Evolutionary conservation across 1,140 invertebrate species (phyloP), one percentile per base, ranked within the genome.

Genomic region (Venturia canescens): DNA sequence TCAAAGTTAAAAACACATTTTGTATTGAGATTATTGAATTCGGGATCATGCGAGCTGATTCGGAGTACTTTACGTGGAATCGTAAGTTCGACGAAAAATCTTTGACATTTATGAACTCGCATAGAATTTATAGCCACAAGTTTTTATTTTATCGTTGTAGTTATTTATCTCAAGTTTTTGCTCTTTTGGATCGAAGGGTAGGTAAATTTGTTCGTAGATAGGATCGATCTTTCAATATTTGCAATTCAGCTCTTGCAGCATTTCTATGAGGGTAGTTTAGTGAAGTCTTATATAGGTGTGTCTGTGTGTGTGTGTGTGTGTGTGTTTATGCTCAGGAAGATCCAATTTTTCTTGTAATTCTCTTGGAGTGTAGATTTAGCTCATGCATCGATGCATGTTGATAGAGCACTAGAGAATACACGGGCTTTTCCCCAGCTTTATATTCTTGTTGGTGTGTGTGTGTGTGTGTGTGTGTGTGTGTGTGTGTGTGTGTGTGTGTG

Each of bases 371-470:
- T 63, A 26, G 60, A 63, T 63, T 63, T 26, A 7, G 23, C 13
- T 26, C 60, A 63, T 63, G 60, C 60, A 63, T 63, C 60, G 60
- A 63, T 63, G 60, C 60, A 63, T 63, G 60, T 63, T 63, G 60
- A 63, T 63, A 23, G 60, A 63, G 60, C 21, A 63, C 60, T 26
- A 23, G 60, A 63, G 60, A 26, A 63, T 26, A 63, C 23, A 63
- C 60, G 9, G 50, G 23, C 0, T 26, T 23, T 23, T 23, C 23
- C 23, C 23, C 23, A 23, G 60, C 60, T 63, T 63, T 63, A 63
- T 63, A 1, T 26, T 26, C 60, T 23, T 13, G 60, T 63, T 15
- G 11, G n/a, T n/a, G n/a, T n/a, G n/a, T n/a, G n/a, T n/a, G n/a
- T n/a, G n/a, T n/a, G n/a, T n/a, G n/a, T n/a, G 3, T n/a, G 9